Conservation (phyloP, 2,113 vertebrate species). For the Aphyosemion australe region DNA sequence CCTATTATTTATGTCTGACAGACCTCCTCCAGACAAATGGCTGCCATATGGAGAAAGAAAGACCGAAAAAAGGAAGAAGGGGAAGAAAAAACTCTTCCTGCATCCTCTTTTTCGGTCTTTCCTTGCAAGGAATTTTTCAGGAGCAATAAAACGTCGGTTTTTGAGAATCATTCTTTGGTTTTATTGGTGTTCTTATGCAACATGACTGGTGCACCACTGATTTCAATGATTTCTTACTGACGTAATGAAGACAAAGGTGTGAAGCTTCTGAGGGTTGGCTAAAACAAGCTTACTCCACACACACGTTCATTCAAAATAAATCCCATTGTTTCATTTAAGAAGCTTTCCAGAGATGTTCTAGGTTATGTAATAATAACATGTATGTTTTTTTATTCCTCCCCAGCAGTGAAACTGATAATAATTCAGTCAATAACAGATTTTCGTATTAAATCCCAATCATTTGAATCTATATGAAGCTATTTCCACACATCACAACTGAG, state of each 20-base stretch:
- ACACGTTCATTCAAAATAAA: no score
- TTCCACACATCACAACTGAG: no score
- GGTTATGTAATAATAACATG: no score
- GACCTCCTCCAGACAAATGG: conserved; percentile 83
- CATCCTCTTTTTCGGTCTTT: conserved; percentile 27
- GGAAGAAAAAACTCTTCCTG: conserved; percentile 27
- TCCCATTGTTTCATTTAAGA: no score
- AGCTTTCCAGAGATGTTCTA: no score
- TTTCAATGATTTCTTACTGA: conserved; percentile 22
- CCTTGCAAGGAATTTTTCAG: conserved; percentile 14
- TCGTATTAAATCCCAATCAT: no score
- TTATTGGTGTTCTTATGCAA: conserved; percentile 13
- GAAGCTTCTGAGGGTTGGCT: conserved; percentile 33
- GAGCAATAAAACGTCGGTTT: conserved; percentile 37
- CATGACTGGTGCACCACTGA: no score
- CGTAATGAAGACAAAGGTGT: conserved; percentile 48
- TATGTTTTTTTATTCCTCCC: no score
- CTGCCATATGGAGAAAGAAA: conserved; percentile 82
- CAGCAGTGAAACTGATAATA: no score
- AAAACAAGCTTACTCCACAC: conserved; percentile 11
- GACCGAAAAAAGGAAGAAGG: conserved; percentile 45
- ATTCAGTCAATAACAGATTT: no score
- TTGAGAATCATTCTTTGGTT: neutral
- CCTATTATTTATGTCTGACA: conserved; percentile 84
- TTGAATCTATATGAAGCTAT: no score